Percentiles rank a stretch among this genome's conserved stretches.
Evolutionary conservation across 1,140 invertebrate genomes (phyloP).

Genomic region (Physella acuta): DNA sequence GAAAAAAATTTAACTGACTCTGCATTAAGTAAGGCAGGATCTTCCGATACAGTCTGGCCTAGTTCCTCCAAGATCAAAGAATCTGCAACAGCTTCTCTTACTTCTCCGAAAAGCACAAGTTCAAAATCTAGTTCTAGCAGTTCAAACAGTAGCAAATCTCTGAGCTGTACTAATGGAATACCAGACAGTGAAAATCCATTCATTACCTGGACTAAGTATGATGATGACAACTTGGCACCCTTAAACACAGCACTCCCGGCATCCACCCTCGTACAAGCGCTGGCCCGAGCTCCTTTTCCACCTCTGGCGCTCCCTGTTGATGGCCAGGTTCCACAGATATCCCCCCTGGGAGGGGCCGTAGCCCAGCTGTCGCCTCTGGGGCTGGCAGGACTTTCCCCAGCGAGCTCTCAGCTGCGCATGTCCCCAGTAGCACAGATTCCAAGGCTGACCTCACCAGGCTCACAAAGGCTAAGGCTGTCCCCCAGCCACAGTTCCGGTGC

Average conservation of each 20-base stretch:
- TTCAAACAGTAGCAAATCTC: neutral
- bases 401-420: constrained; percentile 15
- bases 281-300: constrained; percentile 18
- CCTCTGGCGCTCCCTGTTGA: constrained; percentile 17
- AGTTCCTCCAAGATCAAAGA: neutral
- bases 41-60: neutral
- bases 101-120: neutral
- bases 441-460: constrained; percentile 1
- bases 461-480: constrained; percentile 11
- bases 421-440: constrained; percentile 14
- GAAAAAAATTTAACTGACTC: no score
- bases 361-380: constrained; percentile 21
- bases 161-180: constrained; percentile 20
- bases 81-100: neutral
- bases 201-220: constrained; percentile 28
- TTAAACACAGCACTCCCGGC: constrained; percentile 3
- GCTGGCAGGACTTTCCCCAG: constrained; percentile 14
- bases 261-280: constrained; percentile 22
- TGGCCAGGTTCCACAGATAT: constrained; percentile 13
- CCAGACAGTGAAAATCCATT: constrained; percentile 26
- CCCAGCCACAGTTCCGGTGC: constrained; percentile 15
- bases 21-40: no score
- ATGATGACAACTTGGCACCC: constrained; percentile 15
- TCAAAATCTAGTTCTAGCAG: neutral
- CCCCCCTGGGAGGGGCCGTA: constrained; percentile 18